Evolutionary conservation across 1,140 invertebrate genomes (phyloP).

Genomic region (Pantala flavescens): DNA sequence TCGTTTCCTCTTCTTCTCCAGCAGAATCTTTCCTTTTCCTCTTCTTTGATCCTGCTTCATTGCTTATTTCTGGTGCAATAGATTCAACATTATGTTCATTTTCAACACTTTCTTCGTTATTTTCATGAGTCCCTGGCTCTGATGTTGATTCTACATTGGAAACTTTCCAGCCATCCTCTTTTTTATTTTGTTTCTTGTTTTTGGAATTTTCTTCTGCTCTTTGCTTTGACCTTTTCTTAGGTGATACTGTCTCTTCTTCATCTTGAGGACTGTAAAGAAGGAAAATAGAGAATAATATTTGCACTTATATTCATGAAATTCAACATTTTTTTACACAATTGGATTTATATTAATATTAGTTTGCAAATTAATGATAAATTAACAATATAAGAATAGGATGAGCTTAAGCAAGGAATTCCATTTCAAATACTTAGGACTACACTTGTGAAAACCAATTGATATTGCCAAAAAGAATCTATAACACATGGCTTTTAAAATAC

Average conservation of each 20-base stretch:
- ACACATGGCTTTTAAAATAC: constrained; percentile 12
- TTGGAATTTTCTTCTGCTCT: constrained; percentile 18
- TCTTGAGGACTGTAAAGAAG: constrained; percentile 20
- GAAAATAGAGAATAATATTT: constrained; percentile 27
- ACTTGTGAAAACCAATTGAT: too few relatives aligned
- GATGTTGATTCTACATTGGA: background rate
- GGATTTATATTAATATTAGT: background rate
- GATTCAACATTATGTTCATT: background rate
- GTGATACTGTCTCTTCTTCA: constrained; percentile 17
- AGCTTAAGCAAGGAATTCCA: background rate
- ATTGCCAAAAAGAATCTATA: too few relatives aligned
- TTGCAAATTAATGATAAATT: background rate
- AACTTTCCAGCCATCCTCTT: too few relatives aligned
- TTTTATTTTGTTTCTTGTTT: constrained; percentile 11
- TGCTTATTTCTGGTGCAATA: background rate
- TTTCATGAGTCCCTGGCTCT: background rate
- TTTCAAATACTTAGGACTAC: background rate
- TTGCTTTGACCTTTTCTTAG: constrained; percentile 17
- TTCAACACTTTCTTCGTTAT: constrained; percentile 12
- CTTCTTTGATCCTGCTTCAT: constrained; percentile 17
- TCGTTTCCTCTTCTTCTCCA: constrained; percentile 26
- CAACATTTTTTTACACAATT: background rate
- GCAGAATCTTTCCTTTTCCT: constrained; percentile 22
- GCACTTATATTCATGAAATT: constrained; percentile 23
- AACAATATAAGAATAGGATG: background rate